Evolutionary conservation across 2,797 vertebrate genomes (phyloP), one percentile per base, ranked within the genome.

Genomic region (Esox masquinongy): DNA sequence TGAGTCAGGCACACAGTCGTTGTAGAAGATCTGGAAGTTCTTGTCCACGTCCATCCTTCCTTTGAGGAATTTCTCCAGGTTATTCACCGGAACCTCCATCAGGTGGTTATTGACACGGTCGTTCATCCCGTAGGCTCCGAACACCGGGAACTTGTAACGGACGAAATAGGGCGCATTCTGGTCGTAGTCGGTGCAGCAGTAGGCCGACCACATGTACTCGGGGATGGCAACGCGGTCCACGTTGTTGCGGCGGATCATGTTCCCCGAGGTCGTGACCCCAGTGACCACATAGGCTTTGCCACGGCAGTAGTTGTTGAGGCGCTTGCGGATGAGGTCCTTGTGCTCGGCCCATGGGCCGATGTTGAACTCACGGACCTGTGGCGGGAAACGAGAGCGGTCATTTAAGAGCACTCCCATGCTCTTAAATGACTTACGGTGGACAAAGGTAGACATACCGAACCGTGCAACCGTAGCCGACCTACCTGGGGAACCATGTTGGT

Each of bases 1-100:
- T 14, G 70, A 84, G 15, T 91, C 85, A 64, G 86, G 77, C 36
- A 92, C 85, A 77, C 92, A 94, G 83, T 94, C 91, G 11, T 87
- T 92, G 51, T 93, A 92, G 82, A 94, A 94, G 66, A 94, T 92
- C 86, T 93, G 91, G 83, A 93, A 93, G 85, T 93, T 92, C 77
- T 88, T 91, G 82, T 94, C 92, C 59, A 93, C 91, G 3, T 91
- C 84, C 91, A 94, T 92, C 80, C 87, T 88, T 26, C 87, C 88
- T 34, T 87, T 92, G 16, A 94, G 88, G 79, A 93, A 93, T 74
- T 85, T 92, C 84, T 94, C 93, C 79, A 93, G 89, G 43, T 87
- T 92, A 76, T 92, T 91, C 3, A 93, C 79, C 4, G 93, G 90
- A 71, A 93, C 85, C 36, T 94, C 92, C 70, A 92, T 88, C 84